These are phyloP conservation scores for Crotophaga sulcirostris DNA, from an alignment of 2,113 vertebrate species.

Conservation along the genomic window DNA sequence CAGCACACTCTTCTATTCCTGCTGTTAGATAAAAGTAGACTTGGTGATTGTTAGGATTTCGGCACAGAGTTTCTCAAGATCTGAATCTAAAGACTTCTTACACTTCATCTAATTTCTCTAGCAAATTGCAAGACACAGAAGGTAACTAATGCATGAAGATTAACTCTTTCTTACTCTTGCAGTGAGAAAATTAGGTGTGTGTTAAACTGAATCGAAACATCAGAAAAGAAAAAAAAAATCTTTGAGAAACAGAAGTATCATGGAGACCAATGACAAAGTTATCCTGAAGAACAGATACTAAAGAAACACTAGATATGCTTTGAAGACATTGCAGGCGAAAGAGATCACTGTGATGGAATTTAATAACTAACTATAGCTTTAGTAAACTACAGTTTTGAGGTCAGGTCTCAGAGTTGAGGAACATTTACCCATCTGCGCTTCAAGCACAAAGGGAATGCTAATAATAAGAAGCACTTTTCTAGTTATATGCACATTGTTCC, in stretches of 20 bases:
- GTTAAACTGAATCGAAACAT: neutral
- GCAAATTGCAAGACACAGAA: neutral
- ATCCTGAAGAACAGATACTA: neutral
- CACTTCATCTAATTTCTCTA: neutral
- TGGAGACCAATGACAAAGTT: neutral
- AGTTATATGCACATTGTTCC: neutral
- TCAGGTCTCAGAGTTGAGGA: neutral
- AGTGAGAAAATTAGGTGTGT: neutral
- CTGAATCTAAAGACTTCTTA: neutral
- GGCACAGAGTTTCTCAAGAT: neutral
- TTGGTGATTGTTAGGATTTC: neutral
- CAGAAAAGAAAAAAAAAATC: neutral
- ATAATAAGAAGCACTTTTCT: neutral
- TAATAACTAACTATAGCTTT: neutral
- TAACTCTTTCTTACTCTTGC: neutral
- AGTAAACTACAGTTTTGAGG: neutral
- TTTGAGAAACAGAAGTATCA: neutral
- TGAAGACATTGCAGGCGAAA: neutral
- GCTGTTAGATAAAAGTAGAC: neutral
- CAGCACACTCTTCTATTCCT: neutral
- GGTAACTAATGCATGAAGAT: neutral
- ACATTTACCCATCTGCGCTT: neutral
- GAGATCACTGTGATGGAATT: neutral
- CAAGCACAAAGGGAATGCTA: neutral
- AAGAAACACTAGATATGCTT: neutral